These are phyloP conservation scores for Oscheius sp. DNA, from an alignment of 2,888 invertebrate genomes.

Conservation along the genomic window DNA sequence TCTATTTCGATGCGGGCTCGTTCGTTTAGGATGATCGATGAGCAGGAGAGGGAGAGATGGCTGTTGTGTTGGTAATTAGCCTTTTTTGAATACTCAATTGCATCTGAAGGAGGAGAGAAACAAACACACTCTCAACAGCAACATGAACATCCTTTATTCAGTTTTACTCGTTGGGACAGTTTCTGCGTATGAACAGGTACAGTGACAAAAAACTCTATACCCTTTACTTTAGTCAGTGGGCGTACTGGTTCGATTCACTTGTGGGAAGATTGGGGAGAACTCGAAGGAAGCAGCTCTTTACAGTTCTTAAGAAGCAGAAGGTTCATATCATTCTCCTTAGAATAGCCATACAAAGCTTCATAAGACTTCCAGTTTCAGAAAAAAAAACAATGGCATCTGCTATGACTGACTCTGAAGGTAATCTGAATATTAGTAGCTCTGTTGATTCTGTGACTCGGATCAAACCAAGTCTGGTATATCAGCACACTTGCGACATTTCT, in stretches of 20 bases:
- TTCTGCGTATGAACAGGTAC: background rate
- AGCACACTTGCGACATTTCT: constrained; percentile 2
- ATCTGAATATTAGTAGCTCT: background rate
- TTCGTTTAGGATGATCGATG: constrained; percentile 11
- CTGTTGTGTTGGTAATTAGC: background rate
- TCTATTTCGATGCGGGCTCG: background rate
- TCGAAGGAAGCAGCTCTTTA: background rate
- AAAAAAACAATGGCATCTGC: background rate
- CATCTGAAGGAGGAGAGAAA: background rate
- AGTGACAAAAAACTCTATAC: background rate
- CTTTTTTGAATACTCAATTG: background rate
- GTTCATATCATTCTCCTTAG: background rate
- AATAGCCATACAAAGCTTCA: background rate
- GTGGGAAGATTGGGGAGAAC: background rate
- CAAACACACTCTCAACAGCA: background rate
- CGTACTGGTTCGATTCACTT: background rate
- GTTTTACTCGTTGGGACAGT: background rate
- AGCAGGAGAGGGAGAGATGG: background rate
- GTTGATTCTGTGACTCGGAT: background rate
- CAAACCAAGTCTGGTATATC: background rate
- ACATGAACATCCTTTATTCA: background rate
- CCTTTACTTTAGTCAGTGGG: background rate
- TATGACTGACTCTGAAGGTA: background rate
- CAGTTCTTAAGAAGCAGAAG: background rate
- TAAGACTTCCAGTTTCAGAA: background rate